phyloP scores from a whole-genome alignment of 2,888 invertebrate genomes.

The Hydrotaea diabolus region DNA sequence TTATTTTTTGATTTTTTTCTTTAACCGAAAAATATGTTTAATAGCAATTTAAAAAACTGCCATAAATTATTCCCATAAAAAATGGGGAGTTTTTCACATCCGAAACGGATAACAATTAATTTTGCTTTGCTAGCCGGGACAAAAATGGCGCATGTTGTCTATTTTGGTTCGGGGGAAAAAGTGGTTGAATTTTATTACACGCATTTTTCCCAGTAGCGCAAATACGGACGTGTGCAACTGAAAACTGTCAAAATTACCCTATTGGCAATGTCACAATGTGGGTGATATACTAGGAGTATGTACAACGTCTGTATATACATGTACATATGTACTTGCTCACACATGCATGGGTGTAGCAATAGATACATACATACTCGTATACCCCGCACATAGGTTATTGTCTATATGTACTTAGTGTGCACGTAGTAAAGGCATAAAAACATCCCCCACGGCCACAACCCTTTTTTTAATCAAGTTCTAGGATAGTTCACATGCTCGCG shows the following conservation, averaged over 20 bases:
- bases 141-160: constrained; percentile 62
- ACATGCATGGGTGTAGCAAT: not conserved
- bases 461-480: too few species aligned
- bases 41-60: constrained; percentile 46
- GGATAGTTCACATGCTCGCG: constrained; percentile 12
- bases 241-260: not conserved
- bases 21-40: not conserved
- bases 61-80: constrained; percentile 58
- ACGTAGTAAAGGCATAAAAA: not conserved
- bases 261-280: constrained; percentile 45
- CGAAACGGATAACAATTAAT: constrained; percentile 27
- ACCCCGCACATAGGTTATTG: not conserved
- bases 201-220: constrained; percentile 40
- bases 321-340: not conserved
- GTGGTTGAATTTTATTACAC: constrained; percentile 63
- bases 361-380: not conserved
- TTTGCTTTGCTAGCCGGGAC: not conserved
- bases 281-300: too few species aligned
- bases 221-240: constrained; percentile 41
- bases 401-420: constrained; percentile 20
- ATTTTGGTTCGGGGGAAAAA: constrained; percentile 37
- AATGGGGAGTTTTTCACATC: constrained; percentile 45
- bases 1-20: constrained; percentile 1
- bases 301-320: not conserved
- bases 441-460: constrained; percentile 42